A percentile compares a stretch with the other conserved stretches of the same genome.
Conservation (phyloP, 2,113 vertebrate species). For the Gymnocephalus cernua region DNA sequence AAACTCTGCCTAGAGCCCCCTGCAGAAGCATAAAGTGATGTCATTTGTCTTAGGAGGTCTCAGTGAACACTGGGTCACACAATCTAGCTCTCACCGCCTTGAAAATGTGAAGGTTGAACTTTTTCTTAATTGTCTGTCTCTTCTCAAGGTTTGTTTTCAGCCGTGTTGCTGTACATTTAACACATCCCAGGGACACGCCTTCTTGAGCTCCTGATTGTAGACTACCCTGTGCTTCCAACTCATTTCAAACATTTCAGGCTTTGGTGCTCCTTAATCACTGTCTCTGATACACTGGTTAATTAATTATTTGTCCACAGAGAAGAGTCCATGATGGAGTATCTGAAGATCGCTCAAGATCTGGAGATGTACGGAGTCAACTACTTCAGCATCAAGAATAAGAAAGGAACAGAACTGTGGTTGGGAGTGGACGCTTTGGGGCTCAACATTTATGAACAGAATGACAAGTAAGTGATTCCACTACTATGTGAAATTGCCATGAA, state of each 20-base stretch:
- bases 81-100: neutral
- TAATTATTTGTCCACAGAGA: conserved; percentile 86
- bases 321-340: conserved; percentile 98
- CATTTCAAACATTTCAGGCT: neutral
- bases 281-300: neutral
- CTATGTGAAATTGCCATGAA: too few relatives aligned
- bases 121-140: neutral
- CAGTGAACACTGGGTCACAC: neutral
- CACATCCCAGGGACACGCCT: neutral
- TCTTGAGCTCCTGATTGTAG: neutral
- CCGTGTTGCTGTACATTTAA: neutral
- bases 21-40: neutral
- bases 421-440: conserved; percentile 97
- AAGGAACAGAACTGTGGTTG: conserved; percentile 96
- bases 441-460: conserved; percentile 98
- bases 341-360: conserved; percentile 98
- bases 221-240: neutral
- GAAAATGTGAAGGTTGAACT: neutral
- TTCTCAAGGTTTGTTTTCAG: conserved; percentile 1
- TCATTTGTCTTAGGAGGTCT: neutral
- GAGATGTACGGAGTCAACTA: conserved; percentile 99
- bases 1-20: too few relatives aligned
- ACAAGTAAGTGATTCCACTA: conserved; percentile 86
- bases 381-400: conserved; percentile 99
- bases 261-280: neutral